Evolutionary conservation across 1,140 invertebrate species (phyloP).

Genomic region (Steinernema feltiae): DNA sequence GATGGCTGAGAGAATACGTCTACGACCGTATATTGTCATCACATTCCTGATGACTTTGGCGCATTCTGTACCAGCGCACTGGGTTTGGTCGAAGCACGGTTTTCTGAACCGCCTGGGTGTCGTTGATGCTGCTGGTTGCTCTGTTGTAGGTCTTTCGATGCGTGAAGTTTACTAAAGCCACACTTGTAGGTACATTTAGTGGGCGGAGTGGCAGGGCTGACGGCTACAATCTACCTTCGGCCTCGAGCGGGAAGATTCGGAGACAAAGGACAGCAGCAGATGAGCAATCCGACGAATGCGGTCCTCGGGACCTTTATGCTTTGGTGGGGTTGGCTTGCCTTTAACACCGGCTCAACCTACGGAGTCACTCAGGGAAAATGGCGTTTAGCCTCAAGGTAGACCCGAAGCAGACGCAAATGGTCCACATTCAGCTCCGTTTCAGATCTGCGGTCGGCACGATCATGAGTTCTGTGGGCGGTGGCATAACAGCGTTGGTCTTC

Average conservation of each 20-base stretch:
- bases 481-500: conserved; percentile 70
- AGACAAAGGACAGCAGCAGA: conserved; percentile 69
- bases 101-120: conserved; percentile 74
- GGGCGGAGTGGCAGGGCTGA: conserved; percentile 71
- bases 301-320: conserved; percentile 83
- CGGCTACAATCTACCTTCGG: conserved; percentile 79
- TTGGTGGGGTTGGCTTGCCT: conserved; percentile 90
- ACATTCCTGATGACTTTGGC: conserved; percentile 76
- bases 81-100: conserved; percentile 73
- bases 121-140: conserved; percentile 77
- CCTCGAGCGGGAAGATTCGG: conserved; percentile 80
- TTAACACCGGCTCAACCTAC: conserved; percentile 73
- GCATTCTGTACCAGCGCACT: conserved; percentile 77
- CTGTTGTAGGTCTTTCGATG: conserved; percentile 28
- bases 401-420: conserved; percentile 14
- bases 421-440: background rate
- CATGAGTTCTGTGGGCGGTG: conserved; percentile 79
- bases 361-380: conserved; percentile 70
- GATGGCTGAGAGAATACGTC: conserved; percentile 69
- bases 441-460: conserved; percentile 78
- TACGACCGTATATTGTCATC: conserved; percentile 81
- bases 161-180: background rate
- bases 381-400: conserved; percentile 73
- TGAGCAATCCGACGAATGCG: conserved; percentile 81
- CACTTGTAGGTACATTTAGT: conserved; percentile 80